Evolutionary conservation across 1,140 invertebrate genomes (phyloP).

Genomic region (Drosophila orosa): DNA sequence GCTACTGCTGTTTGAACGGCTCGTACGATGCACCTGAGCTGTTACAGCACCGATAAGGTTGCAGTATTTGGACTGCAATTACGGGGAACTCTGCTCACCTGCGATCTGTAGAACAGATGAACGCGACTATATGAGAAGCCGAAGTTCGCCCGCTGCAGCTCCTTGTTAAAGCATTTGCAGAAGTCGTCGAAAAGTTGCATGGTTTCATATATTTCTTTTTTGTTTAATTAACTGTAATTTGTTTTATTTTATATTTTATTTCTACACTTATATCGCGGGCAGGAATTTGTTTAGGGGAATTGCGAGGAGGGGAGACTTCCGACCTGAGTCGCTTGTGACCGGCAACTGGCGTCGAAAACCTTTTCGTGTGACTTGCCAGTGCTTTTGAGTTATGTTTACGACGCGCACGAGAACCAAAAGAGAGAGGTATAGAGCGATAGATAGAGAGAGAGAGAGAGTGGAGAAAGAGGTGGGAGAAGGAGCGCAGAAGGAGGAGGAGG

Average conservation of each 20-base stretch:
- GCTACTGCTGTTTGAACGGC: constrained; percentile 12
- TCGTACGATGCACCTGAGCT: constrained; percentile 21
- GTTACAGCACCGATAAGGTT: constrained; percentile 30
- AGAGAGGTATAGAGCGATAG: background rate
- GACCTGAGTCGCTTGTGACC: constrained; percentile 47
- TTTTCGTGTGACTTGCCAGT: constrained; percentile 29
- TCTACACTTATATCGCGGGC: constrained; percentile 10
- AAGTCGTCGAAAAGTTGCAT: constrained; percentile 75
- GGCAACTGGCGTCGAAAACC: constrained; percentile 36
- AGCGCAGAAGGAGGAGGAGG: background rate
- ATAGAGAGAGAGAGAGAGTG: constrained; percentile 7
- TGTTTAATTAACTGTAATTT: constrained; percentile 10
- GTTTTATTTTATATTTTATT: background rate
- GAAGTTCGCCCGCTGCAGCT: constrained; percentile 69
- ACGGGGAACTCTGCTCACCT: constrained; percentile 57
- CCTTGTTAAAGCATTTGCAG: constrained; percentile 62
- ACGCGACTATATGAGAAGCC: constrained; percentile 72
- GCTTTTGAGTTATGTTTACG: constrained; percentile 50
- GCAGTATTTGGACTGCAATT: constrained; percentile 3
- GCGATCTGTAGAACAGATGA: constrained; percentile 75
- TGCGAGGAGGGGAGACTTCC: constrained; percentile 31
- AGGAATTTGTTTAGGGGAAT: constrained; percentile 1
- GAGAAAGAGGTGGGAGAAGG: constrained; percentile 7
- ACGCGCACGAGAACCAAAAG: constrained; percentile 24
- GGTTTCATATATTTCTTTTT: constrained; percentile 42